phyloP scores from a whole-genome alignment of 2,888 invertebrate genomes.

The Strigamia transsilvanica region DNA sequence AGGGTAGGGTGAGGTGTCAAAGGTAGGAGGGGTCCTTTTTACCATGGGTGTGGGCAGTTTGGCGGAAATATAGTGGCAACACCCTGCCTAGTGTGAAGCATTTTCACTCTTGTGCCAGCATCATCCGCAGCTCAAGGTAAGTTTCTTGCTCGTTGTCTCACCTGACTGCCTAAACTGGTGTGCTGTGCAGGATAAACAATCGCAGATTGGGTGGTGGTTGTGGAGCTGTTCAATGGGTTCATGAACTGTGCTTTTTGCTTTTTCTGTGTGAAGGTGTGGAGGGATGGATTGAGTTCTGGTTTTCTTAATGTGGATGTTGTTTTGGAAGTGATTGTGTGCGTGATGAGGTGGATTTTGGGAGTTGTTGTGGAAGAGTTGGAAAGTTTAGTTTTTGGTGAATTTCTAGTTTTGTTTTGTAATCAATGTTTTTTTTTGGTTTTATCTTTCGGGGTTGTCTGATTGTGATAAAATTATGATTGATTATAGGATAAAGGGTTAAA shows the following conservation, averaged over 20 bases:
- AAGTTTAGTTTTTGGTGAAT: too few species aligned
- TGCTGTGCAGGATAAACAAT: slow-evolving; percentile 1
- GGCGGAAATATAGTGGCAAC: slow-evolving; percentile 34
- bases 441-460: too few species aligned
- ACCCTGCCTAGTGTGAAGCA: slow-evolving; percentile 23
- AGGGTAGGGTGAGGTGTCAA: slow-evolving; percentile 22
- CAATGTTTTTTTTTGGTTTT: too few species aligned
- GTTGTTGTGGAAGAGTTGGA: too few species aligned
- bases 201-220: not conserved
- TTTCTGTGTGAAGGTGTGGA: not conserved
- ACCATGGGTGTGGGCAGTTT: slow-evolving; percentile 36
- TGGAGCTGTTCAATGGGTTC: not conserved
- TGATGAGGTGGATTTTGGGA: too few species aligned
- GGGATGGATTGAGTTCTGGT: too few species aligned
- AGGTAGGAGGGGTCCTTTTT: slow-evolving; percentile 34
- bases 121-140: slow-evolving; percentile 19
- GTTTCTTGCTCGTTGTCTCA: not conserved
- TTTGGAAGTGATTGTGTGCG: too few species aligned
- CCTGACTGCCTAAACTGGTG: slow-evolving; percentile 13
- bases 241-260: not conserved
- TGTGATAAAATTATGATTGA: too few species aligned
- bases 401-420: too few species aligned
- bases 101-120: slow-evolving; percentile 13
- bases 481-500: too few species aligned
- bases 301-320: too few species aligned